Evolutionary conservation across 2,113 vertebrate species (phyloP).

Genomic region (Gymnarchus niloticus): DNA sequence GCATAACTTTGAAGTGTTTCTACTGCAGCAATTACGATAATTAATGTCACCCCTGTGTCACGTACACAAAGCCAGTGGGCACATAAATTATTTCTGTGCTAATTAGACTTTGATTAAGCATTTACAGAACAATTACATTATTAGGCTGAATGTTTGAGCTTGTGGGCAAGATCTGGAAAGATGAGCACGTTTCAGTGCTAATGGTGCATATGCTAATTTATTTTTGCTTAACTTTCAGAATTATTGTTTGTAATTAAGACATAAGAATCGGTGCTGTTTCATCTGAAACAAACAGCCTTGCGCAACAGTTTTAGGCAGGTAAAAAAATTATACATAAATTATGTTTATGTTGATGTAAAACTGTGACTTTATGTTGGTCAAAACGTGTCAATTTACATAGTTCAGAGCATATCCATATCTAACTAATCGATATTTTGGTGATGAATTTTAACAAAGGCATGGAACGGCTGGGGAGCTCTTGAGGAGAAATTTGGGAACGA

Average conservation of each 20-base stretch:
- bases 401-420: no score
- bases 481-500: no score
- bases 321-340: no score
- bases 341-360: no score
- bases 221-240: background rate
- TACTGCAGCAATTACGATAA: constrained; percentile 81
- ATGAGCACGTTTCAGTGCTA: background rate
- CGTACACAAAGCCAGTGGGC: constrained; percentile 72
- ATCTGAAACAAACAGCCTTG: no score
- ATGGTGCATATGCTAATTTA: background rate
- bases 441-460: no score
- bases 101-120: constrained; percentile 79
- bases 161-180: background rate
- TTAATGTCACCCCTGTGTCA: constrained; percentile 80
- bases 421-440: no score
- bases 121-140: constrained; percentile 80
- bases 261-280: background rate
- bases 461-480: no score
- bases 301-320: no score
- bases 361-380: no score
- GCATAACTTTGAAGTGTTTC: constrained; percentile 85
- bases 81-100: constrained; percentile 74
- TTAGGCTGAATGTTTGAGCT: constrained; percentile 61
- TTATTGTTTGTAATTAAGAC: background rate
- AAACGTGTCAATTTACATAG: no score